phyloP scores from a whole-genome alignment of 35 echinoderm and acorn worm genomes.

The Strongylocentrotus purpuratus region DNA sequence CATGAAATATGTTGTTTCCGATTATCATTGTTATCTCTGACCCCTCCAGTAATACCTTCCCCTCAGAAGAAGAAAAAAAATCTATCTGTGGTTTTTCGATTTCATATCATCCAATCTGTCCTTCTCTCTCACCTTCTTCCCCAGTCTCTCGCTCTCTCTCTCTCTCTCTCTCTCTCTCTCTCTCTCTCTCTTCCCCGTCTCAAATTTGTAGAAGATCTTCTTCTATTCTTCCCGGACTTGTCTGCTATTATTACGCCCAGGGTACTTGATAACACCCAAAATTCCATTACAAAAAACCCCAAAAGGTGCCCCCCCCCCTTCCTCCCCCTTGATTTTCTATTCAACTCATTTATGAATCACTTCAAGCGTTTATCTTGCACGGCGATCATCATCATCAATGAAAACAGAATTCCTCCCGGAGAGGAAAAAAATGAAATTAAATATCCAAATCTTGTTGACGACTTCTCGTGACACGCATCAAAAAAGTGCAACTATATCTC shows the following conservation, averaged over 20 bases:
- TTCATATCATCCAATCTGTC: neutral
- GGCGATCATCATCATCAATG: neutral
- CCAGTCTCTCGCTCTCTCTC: neutral
- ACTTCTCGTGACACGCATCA: neutral
- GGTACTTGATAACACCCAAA: neutral
- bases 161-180: too few species aligned
- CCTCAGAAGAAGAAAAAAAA: neutral
- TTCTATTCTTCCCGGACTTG: neutral
- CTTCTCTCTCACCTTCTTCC: neutral
- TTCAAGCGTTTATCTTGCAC: neutral
- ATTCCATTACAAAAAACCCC: neutral
- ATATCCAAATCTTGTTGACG: neutral
- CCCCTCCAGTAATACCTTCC: constrained; percentile 29
- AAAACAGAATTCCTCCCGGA: neutral
- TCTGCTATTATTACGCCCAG: neutral
- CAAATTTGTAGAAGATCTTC: neutral
- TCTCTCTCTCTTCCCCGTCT: too few species aligned
- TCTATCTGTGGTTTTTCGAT: constrained; percentile 3
- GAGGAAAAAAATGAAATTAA: neutral
- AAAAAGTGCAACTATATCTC: neutral
- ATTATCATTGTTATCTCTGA: constrained; percentile 41
- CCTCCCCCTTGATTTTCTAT: neutral
- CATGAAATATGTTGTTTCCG: constrained; percentile 47
- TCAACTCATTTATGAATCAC: constrained; percentile 18
- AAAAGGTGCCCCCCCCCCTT: neutral